Evolutionary conservation across 1,140 invertebrate genomes (phyloP), one percentile per base, ranked within the genome.

Genomic region (Samia ricini): DNA sequence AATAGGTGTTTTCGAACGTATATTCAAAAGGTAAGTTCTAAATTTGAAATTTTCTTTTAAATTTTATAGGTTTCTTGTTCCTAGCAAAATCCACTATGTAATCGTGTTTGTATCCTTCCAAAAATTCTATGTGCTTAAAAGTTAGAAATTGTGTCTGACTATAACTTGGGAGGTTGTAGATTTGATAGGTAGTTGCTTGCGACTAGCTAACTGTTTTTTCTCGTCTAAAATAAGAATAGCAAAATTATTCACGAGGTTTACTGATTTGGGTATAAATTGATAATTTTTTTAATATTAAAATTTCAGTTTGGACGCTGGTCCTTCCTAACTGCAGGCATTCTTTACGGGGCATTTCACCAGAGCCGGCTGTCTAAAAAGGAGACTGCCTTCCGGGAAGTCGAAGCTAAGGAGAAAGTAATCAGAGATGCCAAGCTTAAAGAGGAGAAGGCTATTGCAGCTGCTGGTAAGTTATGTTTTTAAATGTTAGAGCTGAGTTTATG

Each of bases 271-370:
- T n/a, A n/a, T n/a, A n/a, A n/a, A n/a, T n/a, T 26, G 8, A 26
- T 26, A 4, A 4, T 3, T 26, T 26, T 26, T 26, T 26, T 26
- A 4, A 4, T 26, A 4, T 26, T 55, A 64, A 50, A 51, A 68
- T 85, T 91, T 19, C 77, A 95, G 94, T 94, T 96, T 79, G 92
- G 92, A 20, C 92, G 95, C 80, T 96, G 95, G 95, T 94, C 92
- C 66, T 91, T 96, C 66, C 91, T 96, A 8, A 72, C 85, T 15
- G 82, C 91, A 4, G 95, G 95, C 21, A 90, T 96, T 60, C 61
- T 92, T 0, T 96, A 95, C 70, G 95, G 95, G 55, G 92, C 93
- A 2, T 93, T 93, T 72, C 93, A 95, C 78, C 94, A 96, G 63
- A 93, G 79, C 69, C 92, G 94, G 49, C 86, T 95, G 1, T 92